Evolutionary conservation across 2,797 vertebrate genomes (phyloP).

Genomic region (Chloroceryle inda): DNA sequence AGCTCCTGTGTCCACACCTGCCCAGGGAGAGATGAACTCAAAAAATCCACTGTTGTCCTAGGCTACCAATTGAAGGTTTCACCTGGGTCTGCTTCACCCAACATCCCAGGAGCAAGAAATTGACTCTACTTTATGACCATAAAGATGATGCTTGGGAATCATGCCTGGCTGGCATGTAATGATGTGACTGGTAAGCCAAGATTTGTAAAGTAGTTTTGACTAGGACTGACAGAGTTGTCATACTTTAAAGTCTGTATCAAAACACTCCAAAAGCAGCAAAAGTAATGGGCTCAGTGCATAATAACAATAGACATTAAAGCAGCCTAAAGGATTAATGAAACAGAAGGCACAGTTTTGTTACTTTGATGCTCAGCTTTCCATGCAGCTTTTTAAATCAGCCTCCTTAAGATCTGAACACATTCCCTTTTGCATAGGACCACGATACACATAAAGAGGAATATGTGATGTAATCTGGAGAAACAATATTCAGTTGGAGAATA

Average conservation of each 20-base stretch:
- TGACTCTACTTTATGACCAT: neutral
- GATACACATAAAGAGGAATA: neutral
- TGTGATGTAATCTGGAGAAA: neutral
- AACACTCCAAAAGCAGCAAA: neutral
- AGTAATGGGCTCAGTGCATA: neutral
- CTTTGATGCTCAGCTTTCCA: neutral
- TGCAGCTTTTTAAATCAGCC: neutral
- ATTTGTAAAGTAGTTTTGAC: neutral
- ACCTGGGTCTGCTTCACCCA: neutral
- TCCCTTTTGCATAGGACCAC: neutral
- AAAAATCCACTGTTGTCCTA: neutral
- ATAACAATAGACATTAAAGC: neutral
- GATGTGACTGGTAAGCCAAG: neutral
- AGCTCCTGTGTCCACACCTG: neutral
- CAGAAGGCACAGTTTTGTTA: neutral
- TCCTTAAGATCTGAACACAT: neutral
- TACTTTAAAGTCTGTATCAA: neutral
- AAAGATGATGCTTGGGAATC: neutral
- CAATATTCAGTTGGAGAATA: neutral
- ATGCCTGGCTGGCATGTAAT: neutral
- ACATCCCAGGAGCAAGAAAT: neutral
- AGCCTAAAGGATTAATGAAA: conserved; percentile 25
- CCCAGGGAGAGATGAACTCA: neutral
- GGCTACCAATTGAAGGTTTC: neutral
- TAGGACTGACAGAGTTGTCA: neutral